Base-by-base conservation (phyloP, 2,888 invertebrate genomes). In the Nemotelus pantherinus region DNA sequence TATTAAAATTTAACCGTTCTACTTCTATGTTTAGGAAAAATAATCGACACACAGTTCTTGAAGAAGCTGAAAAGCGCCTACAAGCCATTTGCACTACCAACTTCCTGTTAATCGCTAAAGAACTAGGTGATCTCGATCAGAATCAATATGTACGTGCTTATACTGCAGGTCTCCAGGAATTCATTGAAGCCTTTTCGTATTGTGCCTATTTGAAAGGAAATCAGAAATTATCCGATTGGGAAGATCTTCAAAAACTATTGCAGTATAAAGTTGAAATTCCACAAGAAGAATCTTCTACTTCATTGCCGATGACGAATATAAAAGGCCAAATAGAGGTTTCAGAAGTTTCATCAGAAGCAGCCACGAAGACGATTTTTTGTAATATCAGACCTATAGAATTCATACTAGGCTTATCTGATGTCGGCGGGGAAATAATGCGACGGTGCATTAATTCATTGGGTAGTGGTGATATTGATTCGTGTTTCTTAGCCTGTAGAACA, bases 401-500 rank as follows among this genome's bases (percentile, higher is more conserved):
- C 70, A 89, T 97, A 83, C 87, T 97, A 58, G 97, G 97, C 0
- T 86, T 97, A 53, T 93, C 93, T 0, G 97, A 97, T 87, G 88
- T 96, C 47, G 95, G 95, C 0, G 97, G 97, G 0, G 97, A 97
- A 86, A 85, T 97, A 63, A 97, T 97, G 97, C 89, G 97, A 71
- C 91, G 93, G 81, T 95, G 95, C 76, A 94, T 97, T 5, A 95
- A 94, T 84, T 93, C 93, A 82, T 89, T 96, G 77, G 92, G 94
- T 0, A 90, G 90, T 79, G 95, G 95, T 0, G 92, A 95, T 80
- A 90, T 92, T 10, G 89, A 90, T 2, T 91, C 91, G 65, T 95
- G 95, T 84, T 91, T 91, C 83, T 89, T 90, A 76, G 90, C 91
- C 1, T 94, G 94, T 83, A 90, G 90, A 78, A 91, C 93, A 81